These are phyloP conservation scores for Sander vitreus DNA, from an alignment of 2,113 vertebrate species.

Conservation along the genomic window DNA sequence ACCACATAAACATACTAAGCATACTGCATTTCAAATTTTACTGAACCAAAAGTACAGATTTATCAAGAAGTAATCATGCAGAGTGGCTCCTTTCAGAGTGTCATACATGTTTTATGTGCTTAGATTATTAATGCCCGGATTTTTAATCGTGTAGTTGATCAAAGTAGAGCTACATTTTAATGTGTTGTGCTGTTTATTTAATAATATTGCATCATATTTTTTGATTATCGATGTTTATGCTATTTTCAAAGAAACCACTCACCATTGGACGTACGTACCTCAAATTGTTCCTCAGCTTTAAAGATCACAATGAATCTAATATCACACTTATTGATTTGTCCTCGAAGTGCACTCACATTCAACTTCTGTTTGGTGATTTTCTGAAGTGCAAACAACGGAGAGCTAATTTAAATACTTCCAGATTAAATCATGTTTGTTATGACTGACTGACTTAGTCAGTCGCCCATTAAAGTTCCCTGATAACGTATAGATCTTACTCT, in stretches of 20 bases:
- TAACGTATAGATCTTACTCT: background rate
- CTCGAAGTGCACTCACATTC: background rate
- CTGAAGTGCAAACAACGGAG: background rate
- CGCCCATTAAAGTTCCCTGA: conserved; percentile 4
- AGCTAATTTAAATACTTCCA: background rate
- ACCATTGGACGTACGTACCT: too few species aligned
- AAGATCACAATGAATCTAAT: background rate
- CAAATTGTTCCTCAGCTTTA: background rate
- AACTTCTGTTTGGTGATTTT: background rate
- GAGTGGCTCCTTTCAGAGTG: background rate
- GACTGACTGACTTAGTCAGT: conserved; percentile 16
- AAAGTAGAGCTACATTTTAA: background rate
- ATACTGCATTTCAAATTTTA: background rate
- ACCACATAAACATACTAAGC: background rate
- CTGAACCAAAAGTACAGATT: background rate
- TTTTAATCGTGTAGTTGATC: too few species aligned
- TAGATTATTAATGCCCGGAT: too few species aligned
- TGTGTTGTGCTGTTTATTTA: background rate
- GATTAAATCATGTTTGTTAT: conserved; percentile 51
- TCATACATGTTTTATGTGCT: background rate
- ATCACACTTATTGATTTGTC: background rate
- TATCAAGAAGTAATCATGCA: background rate
- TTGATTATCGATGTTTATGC: too few species aligned
- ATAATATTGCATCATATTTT: background rate
- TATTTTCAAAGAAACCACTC: background rate